Evolutionary conservation across 2,797 vertebrate genomes (phyloP), one percentile per base, ranked within the genome.

Genomic region (Octomys mimax): DNA sequence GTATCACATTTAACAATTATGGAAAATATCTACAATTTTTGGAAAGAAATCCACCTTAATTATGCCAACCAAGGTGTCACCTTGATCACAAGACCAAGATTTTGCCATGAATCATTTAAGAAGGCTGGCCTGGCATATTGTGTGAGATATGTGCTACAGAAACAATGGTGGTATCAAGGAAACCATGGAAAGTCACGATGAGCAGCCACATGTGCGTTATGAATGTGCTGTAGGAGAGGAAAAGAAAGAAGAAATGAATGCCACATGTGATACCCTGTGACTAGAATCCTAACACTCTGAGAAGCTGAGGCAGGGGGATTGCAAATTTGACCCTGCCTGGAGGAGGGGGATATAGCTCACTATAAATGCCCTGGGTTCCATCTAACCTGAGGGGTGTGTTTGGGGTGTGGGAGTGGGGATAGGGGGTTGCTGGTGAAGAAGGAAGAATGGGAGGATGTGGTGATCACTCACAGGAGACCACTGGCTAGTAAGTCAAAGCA

Each of bases 1-100:
- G 75, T 57, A 42, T 13, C 64, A 5, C 79, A 62, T 22, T 62
- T 24, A 87, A 93, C 7, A 78, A 19, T 54, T 52, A 39, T 68
- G 52, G 64, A 70, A 36, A 84, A 64, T 75, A 31, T 93, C 81
- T 70, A 61, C 78, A 92, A 31, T 77, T 24, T 42, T 21, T n/a
- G 49, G 46, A 83, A 96, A 95, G 26, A 18, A 80, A 86, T 57
- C 81, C n/a, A 86, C 18, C 19, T 42, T 75, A 70, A 87, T 64
- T 78, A 77, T 66, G 46, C 18, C 83, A 92, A 13, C 18, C 31
- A 49, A 26, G 71, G 18, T 13, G 5, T 89, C 94, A 59, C 26
- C 33, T 77, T 33, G 49, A 52, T 31, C 28, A 87, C 31, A 92
- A 91, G 26, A 77, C 18, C 13, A 93, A 73, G 18, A 14, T 66